Base-by-base conservation (phyloP, 2,797 vertebrate species). In the Tokudaia muenninki region DNA sequence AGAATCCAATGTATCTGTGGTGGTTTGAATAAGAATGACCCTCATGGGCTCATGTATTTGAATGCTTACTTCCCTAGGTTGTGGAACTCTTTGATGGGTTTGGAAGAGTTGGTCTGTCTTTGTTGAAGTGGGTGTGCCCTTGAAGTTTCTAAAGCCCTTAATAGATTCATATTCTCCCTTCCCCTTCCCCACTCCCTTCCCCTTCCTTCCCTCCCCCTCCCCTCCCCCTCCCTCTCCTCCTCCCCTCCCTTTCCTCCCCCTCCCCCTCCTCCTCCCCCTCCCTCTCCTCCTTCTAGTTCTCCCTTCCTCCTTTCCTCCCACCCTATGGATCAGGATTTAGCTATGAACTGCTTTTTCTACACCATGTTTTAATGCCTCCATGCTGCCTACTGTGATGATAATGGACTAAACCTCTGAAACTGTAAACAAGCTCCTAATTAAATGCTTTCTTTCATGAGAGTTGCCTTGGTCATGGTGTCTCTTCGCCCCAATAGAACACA, bases 201-300 rank as follows among this genome's bases (percentile, higher is more conserved):
- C 24, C 16, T n/a, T 6, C 5, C 5, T 11, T 1, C 37, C 14
- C 47, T 31, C 16, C 2, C 7, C 17, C 2, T n/a, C 11, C 63
- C 29, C 63, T 29, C 34, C 5, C 12, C 6, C 5, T 63, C 1
- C 7, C 24, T 10, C 24, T 63, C 2, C 9, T 0, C 59, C 3
- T 63, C 2, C 24, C 10, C 26, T 63, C 11, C 12, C 26, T 10
- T 11, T 65, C 61, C 61, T 11, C 24, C 26, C 11, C 10, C 26
- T 24, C 9, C 19, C 1, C 8, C n/a, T 24, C 47, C 17, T 3
- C 29, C 2, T 3, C 6, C 16, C 17, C 16, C 14, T 2, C 2
- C 65, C 29, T 13, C 31, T n/a, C 16, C 16, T 41, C 67, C 3
- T n/a, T 17, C 7, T 19, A 34, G 2, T 17, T 6, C 12, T 17